Base-by-base conservation (phyloP, 2,888 invertebrate genomes). In the Chelonus formosanus region DNA sequence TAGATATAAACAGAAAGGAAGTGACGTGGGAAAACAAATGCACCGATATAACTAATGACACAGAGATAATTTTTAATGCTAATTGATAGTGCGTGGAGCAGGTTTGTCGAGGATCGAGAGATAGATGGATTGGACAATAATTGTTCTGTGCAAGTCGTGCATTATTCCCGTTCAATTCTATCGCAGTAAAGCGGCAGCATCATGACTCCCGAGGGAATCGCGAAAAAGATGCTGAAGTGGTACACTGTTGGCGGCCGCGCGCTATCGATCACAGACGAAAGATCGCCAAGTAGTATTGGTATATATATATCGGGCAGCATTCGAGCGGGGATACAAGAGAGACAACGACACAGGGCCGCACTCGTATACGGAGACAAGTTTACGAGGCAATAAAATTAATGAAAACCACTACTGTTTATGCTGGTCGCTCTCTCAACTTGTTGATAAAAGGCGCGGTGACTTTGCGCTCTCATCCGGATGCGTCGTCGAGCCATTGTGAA, bases 331-430 rank as follows among this genome's bases (percentile, higher is more conserved):
- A 43, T 43, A 59, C 61, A 50, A 62, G 64, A 58, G 60, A 59
- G 59, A 55, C 53, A 48, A 48, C 55, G 48, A 48, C 48, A n/a
- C 48, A 31, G 52, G 32, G 34, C 52, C 52, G 31, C 62, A 50
- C 52, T 63, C 65, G 65, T 65, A 68, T 67, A 62, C 56, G 70
- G 69, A 70, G 70, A 74, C 73, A 70, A 73, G 70, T 74, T 74
- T 74, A 75, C 72, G 74, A 73, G 72, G 74, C 72, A 71, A 73
- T 75, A 73, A 75, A 75, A 75, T 73, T 73, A 72, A 73, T 75
- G 74, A 72, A 74, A 75, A 71, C 69, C 63, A 71, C 74, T 73
- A 73, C 74, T 71, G 74, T 72, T 74, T 73, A 70, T 71, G 65
- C 71, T 53, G 53, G 44, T 40, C 55, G 59, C 59, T 66, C 56